Evolutionary conservation across 2,113 vertebrate species (phyloP), one percentile per base, ranked within the genome.

Genomic region (Empidonax alnorum): DNA sequence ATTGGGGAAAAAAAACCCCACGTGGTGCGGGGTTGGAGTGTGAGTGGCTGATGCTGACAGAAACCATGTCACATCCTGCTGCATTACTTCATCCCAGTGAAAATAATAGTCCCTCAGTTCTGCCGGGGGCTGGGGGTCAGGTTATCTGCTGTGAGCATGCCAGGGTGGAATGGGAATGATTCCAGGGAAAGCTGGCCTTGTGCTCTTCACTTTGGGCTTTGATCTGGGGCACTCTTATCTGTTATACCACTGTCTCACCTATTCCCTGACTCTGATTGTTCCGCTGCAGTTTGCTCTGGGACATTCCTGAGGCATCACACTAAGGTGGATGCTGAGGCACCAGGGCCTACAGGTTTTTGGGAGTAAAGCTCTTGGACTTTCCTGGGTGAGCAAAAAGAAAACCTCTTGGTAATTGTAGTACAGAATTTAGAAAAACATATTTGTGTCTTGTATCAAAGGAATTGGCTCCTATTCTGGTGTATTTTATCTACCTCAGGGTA

Each of bases 1-100:
- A 74, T 91, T 55, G 87, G 52, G 18, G 16, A 6, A 5, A 24
- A 49, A 27, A 63, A 23, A 56, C 31, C 37, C 65, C 67, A 30
- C 5, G 11, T 52, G 27, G 67, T 18, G 7, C 10, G 52, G 67
- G 88, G 91, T 30, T 67, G 93, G 96, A 96, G 90, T 35, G 84
- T 52, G 63, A 87, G 94, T 88, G 91, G 84, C 88, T 92, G 94
- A 69, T 93, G 94, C 88, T 96, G 97, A 97, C 96, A 97, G 89
- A 97, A 97, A 92, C 94, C 96, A 97, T 44, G 84, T 67, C 87
- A 69, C 3, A 5, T 88, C 89, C 95, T 93, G 76, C 80, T 92
- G 83, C 84, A 84, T 97, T 80, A 98, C 96, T 95, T 97, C 93
- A 96, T 93, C 78, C 35, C 12, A 59, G 73, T 73, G 79, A 90